Evolutionary conservation across 2,888 invertebrate species (phyloP).

Genomic region (Arrhopalites spinosus): DNA sequence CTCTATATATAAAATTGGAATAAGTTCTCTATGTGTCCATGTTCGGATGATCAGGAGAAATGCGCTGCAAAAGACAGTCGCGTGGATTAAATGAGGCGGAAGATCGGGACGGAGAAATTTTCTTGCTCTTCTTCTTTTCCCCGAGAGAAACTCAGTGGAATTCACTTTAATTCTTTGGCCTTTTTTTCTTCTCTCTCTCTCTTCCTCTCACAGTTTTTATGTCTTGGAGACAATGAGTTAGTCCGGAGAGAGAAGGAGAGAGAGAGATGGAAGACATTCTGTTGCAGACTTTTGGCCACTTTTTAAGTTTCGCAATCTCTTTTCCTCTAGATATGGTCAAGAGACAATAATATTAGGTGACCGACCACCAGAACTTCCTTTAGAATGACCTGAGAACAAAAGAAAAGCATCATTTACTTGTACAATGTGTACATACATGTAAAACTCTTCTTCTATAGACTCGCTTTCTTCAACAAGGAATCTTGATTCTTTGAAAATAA

Average conservation of each 20-base stretch:
- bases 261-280: constrained; percentile 15
- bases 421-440: too few species aligned
- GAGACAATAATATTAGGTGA: constrained; percentile 35
- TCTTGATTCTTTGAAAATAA: too few species aligned
- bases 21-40: constrained; percentile 21
- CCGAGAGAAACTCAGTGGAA: constrained; percentile 25
- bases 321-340: constrained; percentile 34
- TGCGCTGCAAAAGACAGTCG: constrained; percentile 38
- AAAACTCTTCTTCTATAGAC: too few species aligned
- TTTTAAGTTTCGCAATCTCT: constrained; percentile 35
- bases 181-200: constrained; percentile 12
- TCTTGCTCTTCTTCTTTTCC: too few species aligned
- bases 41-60: constrained; percentile 38
- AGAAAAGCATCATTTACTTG: background rate
- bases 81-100: constrained; percentile 40
- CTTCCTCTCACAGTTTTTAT: constrained; percentile 19
- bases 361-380: constrained; percentile 30
- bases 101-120: constrained; percentile 28
- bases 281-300: constrained; percentile 34
- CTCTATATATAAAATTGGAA: constrained; percentile 23
- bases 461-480: too few species aligned
- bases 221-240: constrained; percentile 29
- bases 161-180: constrained; percentile 34
- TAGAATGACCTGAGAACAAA: constrained; percentile 18
- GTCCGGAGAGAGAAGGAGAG: background rate